Evolutionary conservation across 1,140 invertebrate species (phyloP), one percentile per base, ranked within the genome.

Genomic region (Leptinotarsa lineolata): DNA sequence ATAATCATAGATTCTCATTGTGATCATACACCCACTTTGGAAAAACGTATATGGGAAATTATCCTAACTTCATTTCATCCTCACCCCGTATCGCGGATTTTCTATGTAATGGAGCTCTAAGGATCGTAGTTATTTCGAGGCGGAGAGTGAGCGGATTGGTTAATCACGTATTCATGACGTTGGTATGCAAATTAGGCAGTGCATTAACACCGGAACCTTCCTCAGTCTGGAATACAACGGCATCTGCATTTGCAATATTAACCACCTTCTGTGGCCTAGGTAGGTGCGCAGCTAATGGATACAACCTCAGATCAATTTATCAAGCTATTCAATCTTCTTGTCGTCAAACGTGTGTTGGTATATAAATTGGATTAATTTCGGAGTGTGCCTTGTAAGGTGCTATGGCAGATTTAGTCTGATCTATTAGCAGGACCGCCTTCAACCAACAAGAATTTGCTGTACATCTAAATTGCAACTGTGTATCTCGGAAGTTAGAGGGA

Each of bases 111-210:
- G 48, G 48, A 54, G 48, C 48, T 16, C 48, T 54, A n/a, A 54
- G 48, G 48, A 54, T 54, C 48, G n/a, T 18, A 54, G 48, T 54
- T 54, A 54, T 54, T 54, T 54, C 48, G 16, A 54, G n/a, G 48
- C 48, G 18, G 18, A 22, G 63, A 65, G 63, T 30, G 16, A 21
- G 18, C 24, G 63, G 63, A 65, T 65, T 21, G 63, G 63, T 65
- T 74, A 74, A 74, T 74, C 73, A 74, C 64, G 73, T 74, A 74
- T 74, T 74, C 73, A 74, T 74, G 73, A 74, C 67, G 73, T 59
- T 48, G 69, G 73, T 71, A 74, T 74, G 73, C 68, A 74, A 74
- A 74, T 74, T 74, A 74, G 73, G 48, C 44, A 72, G 73, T 74
- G 73, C 73, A 74, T 74, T 74, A 74, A 74, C 73, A 74, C 73